These are phyloP conservation scores for Folsomia manolachei DNA, from an alignment of 2,888 invertebrate species.

Conservation along the genomic window DNA sequence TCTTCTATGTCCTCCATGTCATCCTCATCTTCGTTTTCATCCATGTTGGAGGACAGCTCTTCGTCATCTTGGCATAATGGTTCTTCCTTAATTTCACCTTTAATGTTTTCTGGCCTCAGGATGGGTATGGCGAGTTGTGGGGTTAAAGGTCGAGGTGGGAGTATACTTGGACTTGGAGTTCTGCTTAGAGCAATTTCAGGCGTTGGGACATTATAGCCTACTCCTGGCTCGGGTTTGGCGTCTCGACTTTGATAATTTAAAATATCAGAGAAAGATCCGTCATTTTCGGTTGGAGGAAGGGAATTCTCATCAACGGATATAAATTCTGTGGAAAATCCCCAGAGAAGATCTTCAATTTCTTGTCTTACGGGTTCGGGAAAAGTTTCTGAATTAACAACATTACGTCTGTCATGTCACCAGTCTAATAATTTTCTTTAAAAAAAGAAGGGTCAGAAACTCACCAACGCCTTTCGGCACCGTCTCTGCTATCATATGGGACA, in stretches of 20 bases:
- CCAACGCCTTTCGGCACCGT: conserved; percentile 35
- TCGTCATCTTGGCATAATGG: conserved; percentile 52
- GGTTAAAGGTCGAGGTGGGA: conserved; percentile 21
- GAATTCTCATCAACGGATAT: conserved; percentile 33
- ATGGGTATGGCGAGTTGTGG: conserved; percentile 31
- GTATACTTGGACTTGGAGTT: conserved; percentile 22
- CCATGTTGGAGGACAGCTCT: conserved; percentile 57
- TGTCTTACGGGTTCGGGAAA: conserved; percentile 31
- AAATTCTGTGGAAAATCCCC: conserved; percentile 29
- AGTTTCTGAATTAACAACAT: conserved; percentile 29
- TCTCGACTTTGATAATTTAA: conserved; percentile 41
- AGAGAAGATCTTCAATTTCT: conserved; percentile 32
- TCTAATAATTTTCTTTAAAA: background rate
- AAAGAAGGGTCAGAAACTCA: no score
- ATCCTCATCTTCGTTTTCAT: conserved; percentile 60
- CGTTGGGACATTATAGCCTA: conserved; percentile 23
- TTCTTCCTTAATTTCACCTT: conserved; percentile 9
- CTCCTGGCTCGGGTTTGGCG: conserved; percentile 39
- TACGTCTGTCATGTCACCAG: background rate
- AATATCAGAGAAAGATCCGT: background rate
- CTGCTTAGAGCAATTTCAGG: conserved; percentile 20
- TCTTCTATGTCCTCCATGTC: conserved; percentile 51
- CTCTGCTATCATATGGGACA: conserved; percentile 44
- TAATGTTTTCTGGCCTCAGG: conserved; percentile 20
- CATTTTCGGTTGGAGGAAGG: conserved; percentile 10